Base-by-base conservation (phyloP, 1,140 invertebrate species). In the Drosophila yakuba region DNA sequence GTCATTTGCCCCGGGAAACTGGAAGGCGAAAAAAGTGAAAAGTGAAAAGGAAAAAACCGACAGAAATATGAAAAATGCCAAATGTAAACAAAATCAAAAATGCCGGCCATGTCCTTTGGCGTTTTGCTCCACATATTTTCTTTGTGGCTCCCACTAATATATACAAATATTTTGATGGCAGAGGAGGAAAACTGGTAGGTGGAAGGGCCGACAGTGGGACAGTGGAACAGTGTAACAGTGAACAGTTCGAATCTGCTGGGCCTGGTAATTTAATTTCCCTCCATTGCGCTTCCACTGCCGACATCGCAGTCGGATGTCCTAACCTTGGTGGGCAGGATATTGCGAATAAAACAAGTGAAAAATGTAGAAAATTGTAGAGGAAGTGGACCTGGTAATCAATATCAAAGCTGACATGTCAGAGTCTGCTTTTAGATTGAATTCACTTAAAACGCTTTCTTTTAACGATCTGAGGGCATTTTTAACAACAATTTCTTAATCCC, bases 61-160 rank as follows among this genome's bases (percentile, higher is more conserved):
- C 11, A 35, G 41, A 50, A 62, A 68, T 66, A 68, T 51, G 47
- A 52, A 67, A 54, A 66, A 67, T 64, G 62, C 45, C 45, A 66
- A 68, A 68, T 80, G 78, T 76, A 75, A 80, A 80, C 59, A 80
- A 61, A 60, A 80, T 80, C 63, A 75, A 80, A 80, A 75, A 80
- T 79, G 63, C 55, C 63, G 59, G 44, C 52, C 63, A 72, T 80
- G 78, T 76, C 78, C 72, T 54, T 71, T 72, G 78, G 78, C 78
- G 55, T 36, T 80, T 52, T 80, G 47, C 48, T 69, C 72, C 78
- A 80, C 59, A 74, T 79, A 36, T 54, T 55, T 54, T 17, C 44
- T 36, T 59, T 75, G 48, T 59, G 54, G 36, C 38, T 62, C 15
- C 47, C 59, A 47, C 61, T 66, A 68, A 68, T 68, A 66, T 68